Percentiles rank a stretch among this genome's conserved stretches.
phyloP scores from a whole-genome alignment of 2,113 vertebrate species.

The Nothocercus julius region DNA sequence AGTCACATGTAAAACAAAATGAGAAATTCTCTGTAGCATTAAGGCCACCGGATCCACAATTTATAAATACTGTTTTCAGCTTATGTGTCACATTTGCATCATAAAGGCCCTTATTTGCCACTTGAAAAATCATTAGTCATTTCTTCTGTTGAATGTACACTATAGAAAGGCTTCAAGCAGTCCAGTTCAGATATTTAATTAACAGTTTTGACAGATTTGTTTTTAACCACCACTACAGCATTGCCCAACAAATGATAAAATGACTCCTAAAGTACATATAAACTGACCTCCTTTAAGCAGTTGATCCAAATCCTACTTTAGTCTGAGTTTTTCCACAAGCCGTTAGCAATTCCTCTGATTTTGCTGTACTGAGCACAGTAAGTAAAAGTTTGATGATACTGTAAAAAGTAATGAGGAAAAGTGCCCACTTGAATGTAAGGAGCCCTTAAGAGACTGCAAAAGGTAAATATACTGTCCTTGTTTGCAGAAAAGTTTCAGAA shows the following conservation, averaged over 20 bases:
- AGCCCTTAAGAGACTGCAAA: not conserved
- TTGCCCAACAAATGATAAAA: not conserved
- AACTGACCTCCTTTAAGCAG: not conserved
- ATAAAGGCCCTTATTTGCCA: not conserved
- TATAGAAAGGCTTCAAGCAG: not conserved
- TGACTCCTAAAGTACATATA: not conserved
- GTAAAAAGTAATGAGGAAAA: not conserved
- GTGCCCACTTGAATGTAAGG: not conserved
- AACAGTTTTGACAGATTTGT: not conserved
- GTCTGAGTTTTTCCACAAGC: not conserved
- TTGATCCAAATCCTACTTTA: not conserved
- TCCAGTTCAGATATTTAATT: not conserved
- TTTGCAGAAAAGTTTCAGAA: not conserved
- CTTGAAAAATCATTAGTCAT: not conserved
- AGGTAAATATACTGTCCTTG: not conserved
- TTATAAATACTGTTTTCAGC: not conserved
- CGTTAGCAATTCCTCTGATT: not conserved
- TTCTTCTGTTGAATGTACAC: not conserved
- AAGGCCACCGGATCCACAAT: constrained; percentile 16
- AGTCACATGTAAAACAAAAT: constrained; percentile 7
- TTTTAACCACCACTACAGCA: not conserved
- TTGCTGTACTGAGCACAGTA: not conserved
- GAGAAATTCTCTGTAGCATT: not conserved
- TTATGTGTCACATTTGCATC: not conserved
- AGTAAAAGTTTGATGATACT: not conserved